Base-by-base conservation (phyloP, 2,888 invertebrate species). In the Monopis laevigella region DNA sequence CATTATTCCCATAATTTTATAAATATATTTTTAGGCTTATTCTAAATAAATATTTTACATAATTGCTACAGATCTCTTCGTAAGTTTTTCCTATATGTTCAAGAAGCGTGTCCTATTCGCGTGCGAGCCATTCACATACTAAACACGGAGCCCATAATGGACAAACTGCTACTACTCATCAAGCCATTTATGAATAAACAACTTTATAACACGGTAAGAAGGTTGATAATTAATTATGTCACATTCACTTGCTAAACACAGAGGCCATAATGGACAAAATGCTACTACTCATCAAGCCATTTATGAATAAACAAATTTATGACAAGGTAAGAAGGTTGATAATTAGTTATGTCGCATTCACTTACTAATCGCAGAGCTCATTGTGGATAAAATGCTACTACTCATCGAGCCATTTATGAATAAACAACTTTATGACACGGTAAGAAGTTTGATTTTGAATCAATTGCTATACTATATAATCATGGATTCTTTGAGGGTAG, bases 191-290 rank as follows among this genome's bases (percentile, higher is more conserved):
- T 86, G 70, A 82, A 83, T 45, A 84, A 83, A 52, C 83, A 82
- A 53, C 77, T 84, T 49, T 75, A 65, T 39, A 74, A 82, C 45
- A 63, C 83, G 75, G 84, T 84, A 43, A 61, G 64, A n/a, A n/a
- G n/a, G n/a, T n/a, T n/a, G n/a, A n/a, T n/a, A n/a, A n/a, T n/a
- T n/a, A n/a, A n/a, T n/a, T n/a, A n/a, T n/a, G n/a, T n/a, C n/a
- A n/a, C n/a, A 86, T 89, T 41, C 88, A 89, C 56, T 81, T 89
- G 1, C 60, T 90, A 39, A 89, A 90, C 54, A 77, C 82, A 0
- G 82, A 82, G 43, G 72, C 85, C 0, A 75, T 84, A 26, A 56
- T 86, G 28, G 85, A 86, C 55, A 85, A 84, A 53, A 66, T 86
- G 46, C 59, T 86, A 64, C 53, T 83, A 18, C 59, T 86, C 48